These are phyloP conservation scores for Elysia chlorotica DNA, from an alignment of 1,140 invertebrate genomes.

Conservation along the genomic window DNA sequence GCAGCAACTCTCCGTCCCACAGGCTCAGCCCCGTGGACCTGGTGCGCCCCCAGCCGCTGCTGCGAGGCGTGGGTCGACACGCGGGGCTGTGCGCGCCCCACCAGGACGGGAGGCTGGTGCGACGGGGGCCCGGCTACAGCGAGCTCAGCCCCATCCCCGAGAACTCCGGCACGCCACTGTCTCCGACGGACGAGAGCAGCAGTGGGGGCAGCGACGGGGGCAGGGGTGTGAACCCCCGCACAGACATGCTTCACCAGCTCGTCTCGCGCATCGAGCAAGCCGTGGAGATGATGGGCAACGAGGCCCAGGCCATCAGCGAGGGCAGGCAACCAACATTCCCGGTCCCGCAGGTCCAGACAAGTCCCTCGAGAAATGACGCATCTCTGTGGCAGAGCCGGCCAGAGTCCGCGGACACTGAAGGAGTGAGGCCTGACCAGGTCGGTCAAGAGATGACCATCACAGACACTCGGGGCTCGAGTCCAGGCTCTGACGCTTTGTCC, in stretches of 20 bases:
- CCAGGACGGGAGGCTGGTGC: slow-evolving; percentile 32
- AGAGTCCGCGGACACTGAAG: background rate
- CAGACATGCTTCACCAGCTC: slow-evolving; percentile 16
- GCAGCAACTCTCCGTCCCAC: background rate
- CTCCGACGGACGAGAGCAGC: too few relatives aligned
- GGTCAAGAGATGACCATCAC: background rate
- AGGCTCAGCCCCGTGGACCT: background rate
- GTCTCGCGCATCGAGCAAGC: slow-evolving; percentile 6
- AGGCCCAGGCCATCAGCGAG: background rate
- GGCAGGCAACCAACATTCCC: background rate
- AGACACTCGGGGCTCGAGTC: background rate
- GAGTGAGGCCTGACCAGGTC: background rate
- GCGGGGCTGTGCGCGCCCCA: background rate
- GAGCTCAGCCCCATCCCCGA: slow-evolving; percentile 31
- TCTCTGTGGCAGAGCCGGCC: too few relatives aligned
- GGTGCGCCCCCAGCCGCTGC: background rate
- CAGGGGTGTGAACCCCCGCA: too few relatives aligned
- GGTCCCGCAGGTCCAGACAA: background rate
- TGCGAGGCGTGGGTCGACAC: background rate
- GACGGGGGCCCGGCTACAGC: slow-evolving; percentile 51
- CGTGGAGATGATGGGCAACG: background rate
- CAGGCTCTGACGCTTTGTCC: too few relatives aligned
- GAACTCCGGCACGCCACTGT: slow-evolving; percentile 19
- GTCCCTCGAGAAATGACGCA: too few relatives aligned
- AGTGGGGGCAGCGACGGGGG: too few relatives aligned